Conservation (phyloP, 2,888 invertebrate species). For the Archips crataeganus region DNA sequence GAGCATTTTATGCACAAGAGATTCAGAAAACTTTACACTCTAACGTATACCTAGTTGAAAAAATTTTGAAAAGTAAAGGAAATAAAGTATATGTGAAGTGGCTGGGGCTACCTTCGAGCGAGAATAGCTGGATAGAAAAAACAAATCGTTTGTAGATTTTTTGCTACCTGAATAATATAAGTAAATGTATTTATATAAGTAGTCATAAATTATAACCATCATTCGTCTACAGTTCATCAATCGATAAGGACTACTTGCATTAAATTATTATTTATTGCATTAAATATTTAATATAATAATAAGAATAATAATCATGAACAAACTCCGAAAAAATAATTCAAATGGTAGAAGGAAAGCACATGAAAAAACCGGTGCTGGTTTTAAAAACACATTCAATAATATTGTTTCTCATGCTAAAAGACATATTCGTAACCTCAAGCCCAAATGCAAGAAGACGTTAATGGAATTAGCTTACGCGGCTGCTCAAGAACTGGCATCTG, state of each 20-base stretch:
- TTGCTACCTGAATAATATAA: neutral
- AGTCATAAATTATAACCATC: neutral
- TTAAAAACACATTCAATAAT: constrained; percentile 3
- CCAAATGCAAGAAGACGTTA: neutral
- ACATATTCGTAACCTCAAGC: constrained; percentile 12
- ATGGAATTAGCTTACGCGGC: constrained; percentile 4
- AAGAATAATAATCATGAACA: too few species aligned
- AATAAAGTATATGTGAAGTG: constrained; percentile 9
- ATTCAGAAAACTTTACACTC: constrained; percentile 51
- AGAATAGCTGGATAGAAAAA: too few species aligned
- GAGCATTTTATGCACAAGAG: constrained; percentile 56
- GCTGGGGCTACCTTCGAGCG: constrained; percentile 8
- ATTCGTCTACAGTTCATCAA: neutral
- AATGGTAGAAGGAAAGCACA: too few species aligned
- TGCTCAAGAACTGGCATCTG: neutral
- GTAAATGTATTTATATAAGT: constrained; percentile 3
- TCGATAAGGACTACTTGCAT: constrained; percentile 3
- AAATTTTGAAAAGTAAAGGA: constrained; percentile 37
- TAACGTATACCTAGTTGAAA: constrained; percentile 55
- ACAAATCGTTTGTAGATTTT: neutral
- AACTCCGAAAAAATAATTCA: too few species aligned
- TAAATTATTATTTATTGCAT: neutral
- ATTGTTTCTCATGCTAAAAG: constrained; percentile 14
- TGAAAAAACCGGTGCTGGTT: neutral
- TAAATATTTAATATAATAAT: too few species aligned